Evolutionary conservation across 2,888 invertebrate species (phyloP).

Genomic region (Seira musarum): DNA sequence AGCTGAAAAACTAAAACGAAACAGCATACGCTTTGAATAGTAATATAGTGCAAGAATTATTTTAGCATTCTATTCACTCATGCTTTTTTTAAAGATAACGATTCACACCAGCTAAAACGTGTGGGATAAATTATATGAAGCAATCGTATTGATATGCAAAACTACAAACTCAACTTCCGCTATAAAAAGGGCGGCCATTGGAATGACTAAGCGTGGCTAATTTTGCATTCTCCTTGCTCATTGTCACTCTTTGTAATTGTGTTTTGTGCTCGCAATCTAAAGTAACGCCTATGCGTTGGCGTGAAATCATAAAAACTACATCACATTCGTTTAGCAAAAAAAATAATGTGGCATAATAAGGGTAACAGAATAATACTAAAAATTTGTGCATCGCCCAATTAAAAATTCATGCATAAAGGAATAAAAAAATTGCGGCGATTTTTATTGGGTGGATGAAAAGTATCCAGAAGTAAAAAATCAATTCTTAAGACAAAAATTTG

Average conservation of each 20-base stretch:
- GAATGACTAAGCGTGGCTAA: neutral
- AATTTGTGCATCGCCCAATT: neutral
- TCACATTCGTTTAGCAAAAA: too few relatives aligned
- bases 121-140: neutral
- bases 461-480: too few relatives aligned
- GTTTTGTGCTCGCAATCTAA: neutral
- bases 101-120: too few relatives aligned
- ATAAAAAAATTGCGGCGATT: neutral
- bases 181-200: neutral
- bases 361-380: neutral
- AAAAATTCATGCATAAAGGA: conserved; percentile 26
- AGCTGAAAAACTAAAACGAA: too few relatives aligned
- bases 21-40: too few relatives aligned
- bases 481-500: conserved; percentile 15
- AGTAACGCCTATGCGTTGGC: conserved; percentile 35
- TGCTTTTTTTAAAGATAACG: too few relatives aligned
- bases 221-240: neutral
- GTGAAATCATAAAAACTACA: conserved; percentile 11
- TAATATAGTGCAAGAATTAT: too few relatives aligned
- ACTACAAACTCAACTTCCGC: neutral
- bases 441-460: neutral
- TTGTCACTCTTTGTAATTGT: neutral
- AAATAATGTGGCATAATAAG: neutral
- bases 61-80: too few relatives aligned
- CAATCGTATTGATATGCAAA: neutral